Conservation (phyloP, 30 jellyfish, hydroid and myxozoan genomes). For the Hydra vulgaris region DNA sequence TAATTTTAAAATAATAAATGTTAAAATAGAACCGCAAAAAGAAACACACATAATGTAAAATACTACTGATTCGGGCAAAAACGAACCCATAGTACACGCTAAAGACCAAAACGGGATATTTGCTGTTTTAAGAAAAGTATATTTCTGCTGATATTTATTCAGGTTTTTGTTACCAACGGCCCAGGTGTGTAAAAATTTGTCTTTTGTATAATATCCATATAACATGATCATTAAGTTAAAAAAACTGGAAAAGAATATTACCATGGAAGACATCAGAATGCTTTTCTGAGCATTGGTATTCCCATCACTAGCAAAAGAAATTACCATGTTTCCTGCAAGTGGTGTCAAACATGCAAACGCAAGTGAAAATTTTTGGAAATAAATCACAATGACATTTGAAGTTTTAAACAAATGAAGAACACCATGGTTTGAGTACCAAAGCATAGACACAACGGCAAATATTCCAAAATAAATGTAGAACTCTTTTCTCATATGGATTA, state of each 20-base stretch:
- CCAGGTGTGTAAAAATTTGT: conserved; percentile 23
- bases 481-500: conserved; percentile 12
- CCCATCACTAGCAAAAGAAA: not conserved
- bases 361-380: conserved; percentile 18
- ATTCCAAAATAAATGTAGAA: conserved; percentile 6
- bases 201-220: conserved; percentile 10
- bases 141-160: conserved; percentile 9
- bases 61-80: conserved; percentile 3
- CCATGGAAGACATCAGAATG: conserved; percentile 6
- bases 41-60: not conserved
- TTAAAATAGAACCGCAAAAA: not conserved
- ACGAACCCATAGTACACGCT: conserved; percentile 8
- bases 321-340: conserved; percentile 20
- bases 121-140: conserved; percentile 1
- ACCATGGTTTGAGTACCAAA: conserved; percentile 27
- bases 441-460: conserved; percentile 17
- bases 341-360: conserved; percentile 21
- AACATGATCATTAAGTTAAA: conserved; percentile 4
- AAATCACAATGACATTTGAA: conserved; percentile 15
- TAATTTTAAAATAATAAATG: conserved; percentile 18
- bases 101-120: conserved; percentile 33
- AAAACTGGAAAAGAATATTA: conserved; percentile 12
- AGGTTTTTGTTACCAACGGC: conserved; percentile 4
- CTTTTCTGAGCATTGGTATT: conserved; percentile 11
- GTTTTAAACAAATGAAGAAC: conserved; percentile 27